These are phyloP conservation scores for Mimas tiliae DNA, from an alignment of 2,888 invertebrate genomes.

Conservation along the genomic window DNA sequence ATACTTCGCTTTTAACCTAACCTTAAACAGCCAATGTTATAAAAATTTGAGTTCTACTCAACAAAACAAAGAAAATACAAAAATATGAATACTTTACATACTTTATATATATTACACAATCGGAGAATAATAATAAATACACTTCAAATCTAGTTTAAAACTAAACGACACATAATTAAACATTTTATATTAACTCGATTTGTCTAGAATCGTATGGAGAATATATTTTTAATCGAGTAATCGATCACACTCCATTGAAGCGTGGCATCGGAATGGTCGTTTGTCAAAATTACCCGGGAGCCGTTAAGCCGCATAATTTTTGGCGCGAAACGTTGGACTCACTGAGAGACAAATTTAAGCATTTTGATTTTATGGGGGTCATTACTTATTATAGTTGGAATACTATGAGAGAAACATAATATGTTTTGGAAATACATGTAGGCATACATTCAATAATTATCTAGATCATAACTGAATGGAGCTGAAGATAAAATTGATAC, in stretches of 20 bases:
- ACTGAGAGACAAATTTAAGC: background rate
- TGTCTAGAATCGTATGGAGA: slow-evolving; percentile 10
- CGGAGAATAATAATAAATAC: no score
- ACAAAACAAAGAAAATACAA: no score
- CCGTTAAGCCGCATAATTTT: slow-evolving; percentile 83
- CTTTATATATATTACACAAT: no score
- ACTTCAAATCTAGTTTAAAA: background rate
- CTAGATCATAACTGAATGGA: no score
- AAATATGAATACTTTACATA: no score
- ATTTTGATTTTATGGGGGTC: background rate
- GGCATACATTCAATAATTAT: no score
- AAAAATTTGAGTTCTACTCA: no score
- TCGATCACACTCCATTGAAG: slow-evolving; percentile 64
- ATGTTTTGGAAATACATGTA: no score
- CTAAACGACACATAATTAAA: slow-evolving; percentile 1
- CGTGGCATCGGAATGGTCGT: slow-evolving; percentile 69
- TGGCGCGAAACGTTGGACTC: slow-evolving; percentile 67
- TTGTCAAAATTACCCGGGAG: slow-evolving; percentile 79
- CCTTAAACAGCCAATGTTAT: no score
- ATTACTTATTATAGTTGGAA: background rate
- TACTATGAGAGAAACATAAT: no score
- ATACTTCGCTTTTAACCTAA: no score
- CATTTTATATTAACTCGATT: slow-evolving; percentile 4
- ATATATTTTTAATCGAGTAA: slow-evolving; percentile 56
- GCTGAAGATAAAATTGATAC: no score